Conservation (phyloP, 1,140 invertebrate species). For the Apolygus lucorum region DNA sequence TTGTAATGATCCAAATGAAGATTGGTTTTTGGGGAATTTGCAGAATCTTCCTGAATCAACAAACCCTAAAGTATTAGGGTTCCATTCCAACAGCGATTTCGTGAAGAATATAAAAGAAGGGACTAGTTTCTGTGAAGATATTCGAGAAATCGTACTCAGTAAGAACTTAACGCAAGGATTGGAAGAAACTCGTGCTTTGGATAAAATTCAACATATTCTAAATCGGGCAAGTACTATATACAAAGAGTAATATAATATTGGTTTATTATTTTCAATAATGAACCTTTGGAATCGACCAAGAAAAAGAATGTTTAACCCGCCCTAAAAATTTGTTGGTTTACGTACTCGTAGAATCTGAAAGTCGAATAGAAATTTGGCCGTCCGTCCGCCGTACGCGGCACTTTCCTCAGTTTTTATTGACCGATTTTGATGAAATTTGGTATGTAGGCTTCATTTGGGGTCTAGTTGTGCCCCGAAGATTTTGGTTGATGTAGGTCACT, state of each 20-base stretch:
- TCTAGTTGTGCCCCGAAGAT: too few species aligned
- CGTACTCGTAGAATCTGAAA: neutral
- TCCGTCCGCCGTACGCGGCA: too few species aligned
- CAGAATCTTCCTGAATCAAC: neutral
- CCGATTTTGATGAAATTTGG: too few species aligned
- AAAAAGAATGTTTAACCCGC: too few species aligned
- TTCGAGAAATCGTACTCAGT: neutral
- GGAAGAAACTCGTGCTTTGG: neutral
- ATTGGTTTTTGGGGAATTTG: neutral
- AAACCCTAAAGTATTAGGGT: neutral
- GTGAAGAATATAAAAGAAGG: neutral
- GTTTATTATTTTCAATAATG: too few species aligned
- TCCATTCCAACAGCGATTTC: neutral
- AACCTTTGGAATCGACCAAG: too few species aligned
- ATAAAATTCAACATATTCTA: neutral
- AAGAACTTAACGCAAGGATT: neutral
- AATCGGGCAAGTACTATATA: neutral
- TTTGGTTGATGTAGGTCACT: too few species aligned
- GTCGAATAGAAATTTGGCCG: too few species aligned
- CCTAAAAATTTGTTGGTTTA: too few species aligned
- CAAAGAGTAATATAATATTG: neutral
- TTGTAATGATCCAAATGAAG: neutral
- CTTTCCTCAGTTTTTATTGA: too few species aligned
- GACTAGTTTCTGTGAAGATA: neutral
- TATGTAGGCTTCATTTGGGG: too few species aligned